Conservation (phyloP, 2,113 vertebrate species). For the Octodon degus region DNA sequence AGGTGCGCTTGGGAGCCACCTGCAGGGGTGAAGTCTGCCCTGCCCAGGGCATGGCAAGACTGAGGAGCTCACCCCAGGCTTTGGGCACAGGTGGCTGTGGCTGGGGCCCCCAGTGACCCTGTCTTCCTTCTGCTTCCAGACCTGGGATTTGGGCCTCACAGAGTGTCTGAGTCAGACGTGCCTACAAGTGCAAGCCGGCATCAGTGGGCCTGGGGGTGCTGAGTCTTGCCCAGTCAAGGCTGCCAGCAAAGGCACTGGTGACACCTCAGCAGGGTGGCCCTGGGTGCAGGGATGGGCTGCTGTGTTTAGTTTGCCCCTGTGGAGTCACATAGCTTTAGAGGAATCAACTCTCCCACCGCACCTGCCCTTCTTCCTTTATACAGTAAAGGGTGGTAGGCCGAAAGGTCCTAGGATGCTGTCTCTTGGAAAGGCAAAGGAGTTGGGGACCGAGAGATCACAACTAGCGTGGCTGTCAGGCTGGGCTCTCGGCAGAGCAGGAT, state of each 20-base stretch:
- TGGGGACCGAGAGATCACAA: neutral
- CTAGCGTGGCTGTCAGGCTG: neutral
- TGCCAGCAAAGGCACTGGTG: neutral
- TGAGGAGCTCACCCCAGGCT: accelerated
- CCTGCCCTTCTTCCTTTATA: neutral
- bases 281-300: accelerated
- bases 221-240: neutral
- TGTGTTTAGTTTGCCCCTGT: neutral
- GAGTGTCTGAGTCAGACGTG: neutral
- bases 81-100: accelerated
- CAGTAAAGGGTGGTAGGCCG: neutral
- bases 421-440: neutral
- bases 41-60: accelerated
- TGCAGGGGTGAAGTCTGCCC: neutral
- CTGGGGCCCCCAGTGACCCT: accelerated
- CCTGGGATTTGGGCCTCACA: accelerated
- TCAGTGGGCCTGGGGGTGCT: accelerated
- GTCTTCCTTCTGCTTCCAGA: neutral
- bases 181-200: accelerated
- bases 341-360: too few species aligned
- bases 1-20: neutral
- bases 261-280: accelerated
- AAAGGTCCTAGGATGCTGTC: neutral
- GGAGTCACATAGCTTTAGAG: accelerated
- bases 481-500: neutral